phyloP scores from a whole-genome alignment of 2,888 invertebrate species.

The Morpho helenor region DNA sequence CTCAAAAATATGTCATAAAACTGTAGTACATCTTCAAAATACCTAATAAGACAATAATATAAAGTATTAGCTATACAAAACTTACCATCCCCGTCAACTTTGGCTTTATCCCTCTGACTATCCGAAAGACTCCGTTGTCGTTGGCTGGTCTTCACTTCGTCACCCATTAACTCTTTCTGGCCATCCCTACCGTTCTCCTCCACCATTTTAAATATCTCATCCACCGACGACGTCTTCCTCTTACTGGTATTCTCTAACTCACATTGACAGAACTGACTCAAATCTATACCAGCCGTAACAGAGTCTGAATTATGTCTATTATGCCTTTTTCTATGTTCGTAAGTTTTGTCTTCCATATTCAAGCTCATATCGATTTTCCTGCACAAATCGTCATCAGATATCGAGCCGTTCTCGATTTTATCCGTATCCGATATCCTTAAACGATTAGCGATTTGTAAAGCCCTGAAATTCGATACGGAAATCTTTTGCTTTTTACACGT shows the following conservation, averaged over 20 bases:
- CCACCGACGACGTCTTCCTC: constrained; percentile 85
- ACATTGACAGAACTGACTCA: constrained; percentile 72
- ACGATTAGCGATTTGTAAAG: constrained; percentile 68
- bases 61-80: not conserved
- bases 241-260: constrained; percentile 53
- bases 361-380: constrained; percentile 66
- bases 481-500: constrained; percentile 72
- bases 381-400: constrained; percentile 65
- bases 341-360: constrained; percentile 56
- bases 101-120: constrained; percentile 82
- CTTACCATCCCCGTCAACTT: constrained; percentile 73
- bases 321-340: constrained; percentile 64
- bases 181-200: constrained; percentile 65
- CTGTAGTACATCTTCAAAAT: too few relatives aligned
- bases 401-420: constrained; percentile 56
- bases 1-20: too few relatives aligned
- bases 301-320: constrained; percentile 67
- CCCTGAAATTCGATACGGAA: constrained; percentile 68
- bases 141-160: constrained; percentile 74
- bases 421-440: constrained; percentile 58
- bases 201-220: constrained; percentile 85
- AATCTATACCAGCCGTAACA: constrained; percentile 59
- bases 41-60: too few relatives aligned
- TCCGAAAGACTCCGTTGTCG: constrained; percentile 90
- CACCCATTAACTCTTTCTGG: constrained; percentile 45